Percentiles rank a stretch among this genome's conserved stretches.
Evolutionary conservation across 2,113 vertebrate genomes (phyloP).

Genomic region (Salvelinus namaycush): DNA sequence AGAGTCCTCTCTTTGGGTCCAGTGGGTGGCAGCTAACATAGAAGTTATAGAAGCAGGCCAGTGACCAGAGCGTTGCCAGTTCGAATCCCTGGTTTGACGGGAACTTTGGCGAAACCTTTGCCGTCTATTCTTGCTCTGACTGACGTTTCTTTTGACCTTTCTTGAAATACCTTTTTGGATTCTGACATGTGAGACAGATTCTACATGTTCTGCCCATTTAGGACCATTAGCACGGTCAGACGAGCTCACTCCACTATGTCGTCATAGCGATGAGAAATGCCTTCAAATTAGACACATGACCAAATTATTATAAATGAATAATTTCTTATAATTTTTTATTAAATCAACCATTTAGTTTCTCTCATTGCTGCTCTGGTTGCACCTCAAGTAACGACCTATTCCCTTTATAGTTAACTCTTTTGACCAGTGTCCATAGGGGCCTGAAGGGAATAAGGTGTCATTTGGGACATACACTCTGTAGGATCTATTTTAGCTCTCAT

Average conservation of each 20-base stretch:
- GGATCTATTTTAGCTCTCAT: slow-evolving; percentile 10
- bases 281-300: slow-evolving; percentile 41
- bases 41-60: too few species aligned
- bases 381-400: too few species aligned
- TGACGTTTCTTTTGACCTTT: background rate
- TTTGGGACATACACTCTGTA: background rate
- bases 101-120: background rate
- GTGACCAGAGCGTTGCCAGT: too few species aligned
- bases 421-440: too few species aligned
- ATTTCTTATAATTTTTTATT: background rate
- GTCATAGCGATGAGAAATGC: slow-evolving; percentile 34
- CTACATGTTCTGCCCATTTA: slow-evolving; percentile 7
- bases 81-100: too few species aligned
- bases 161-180: slow-evolving; percentile 6
- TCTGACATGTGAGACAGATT: slow-evolving; percentile 39
- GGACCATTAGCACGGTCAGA: slow-evolving; percentile 37
- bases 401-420: too few species aligned
- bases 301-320: background rate
- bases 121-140: background rate
- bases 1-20: too few species aligned
- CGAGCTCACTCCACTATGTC: slow-evolving; percentile 9
- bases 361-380: too few species aligned
- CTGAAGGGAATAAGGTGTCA: background rate
- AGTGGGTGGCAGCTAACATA: too few species aligned
- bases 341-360: background rate